Evolutionary conservation across 2,888 invertebrate genomes (phyloP), one percentile per base, ranked within the genome.

Genomic region (Troides oblongomaculatus): DNA sequence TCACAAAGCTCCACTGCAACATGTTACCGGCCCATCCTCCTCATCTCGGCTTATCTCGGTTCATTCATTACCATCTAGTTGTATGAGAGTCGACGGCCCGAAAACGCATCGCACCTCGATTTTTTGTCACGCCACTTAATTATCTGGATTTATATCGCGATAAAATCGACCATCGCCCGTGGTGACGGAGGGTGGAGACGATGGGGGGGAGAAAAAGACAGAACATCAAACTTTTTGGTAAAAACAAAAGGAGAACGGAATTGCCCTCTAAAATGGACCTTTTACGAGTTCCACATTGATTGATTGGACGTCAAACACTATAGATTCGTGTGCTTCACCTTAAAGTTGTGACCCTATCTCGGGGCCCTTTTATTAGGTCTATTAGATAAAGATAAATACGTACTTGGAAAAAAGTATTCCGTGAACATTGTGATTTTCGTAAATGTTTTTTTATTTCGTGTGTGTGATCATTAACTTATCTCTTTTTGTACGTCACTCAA

Each of bases 41-140:
- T 85, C 88, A 81, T 87, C 88, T 87, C 80, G 78, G 75, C 85
- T 92, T 92, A 92, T 92, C 92, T 89, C 78, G 71, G 84, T 92
- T 92, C 92, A 92, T 92, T 92, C 92, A 92, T 92, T 92, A 90
- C 89, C 86, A 92, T 91, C 92, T 91, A 90, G 89, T 85, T 87
- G 87, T 89, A 90, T 90, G 87, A 84, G 83, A 92, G 85, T 88
- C 91, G 90, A 91, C 90, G 90, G 88, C 78, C 86, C 90, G 88
- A 88, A 87, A 89, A 90, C 89, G 87, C 83, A 91, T 90, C 87
- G 88, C 87, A 87, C 90, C 89, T 90, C 87, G 82, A 90, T 87
- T 92, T 92, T 92, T 91, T 92, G 91, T 92, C 90, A 87, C 89
- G 88, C 86, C 88, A 87, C 90, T 92, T 91, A 92, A 92, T 92